Base-by-base conservation (phyloP, 2,113 vertebrate species). In the Grus americana region DNA sequence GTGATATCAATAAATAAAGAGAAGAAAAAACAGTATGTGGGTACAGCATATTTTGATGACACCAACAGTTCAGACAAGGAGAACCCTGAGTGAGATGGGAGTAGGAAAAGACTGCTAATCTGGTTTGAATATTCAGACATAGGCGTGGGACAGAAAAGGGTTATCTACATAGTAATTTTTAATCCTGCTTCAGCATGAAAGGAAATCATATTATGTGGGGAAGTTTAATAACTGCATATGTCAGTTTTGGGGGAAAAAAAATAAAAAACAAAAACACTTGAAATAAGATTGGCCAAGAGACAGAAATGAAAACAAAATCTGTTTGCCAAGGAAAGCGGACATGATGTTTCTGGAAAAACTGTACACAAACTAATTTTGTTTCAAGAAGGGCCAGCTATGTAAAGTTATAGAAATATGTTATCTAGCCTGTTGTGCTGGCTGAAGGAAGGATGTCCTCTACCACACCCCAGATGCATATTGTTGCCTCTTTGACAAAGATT, bases 271-370 rank as follows among this genome's bases (percentile, higher is more conserved):
- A 20, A 47, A 19, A 47, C 47, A 47, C 9, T 67, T 79, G 30
- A 84, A 90, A 72, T 70, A 70, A 90, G 22, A 72, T 79, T 74
- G n/a, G 22, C 30, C 44, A 90, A 83, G 27, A 68, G 49, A 82
- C 19, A 79, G 17, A 94, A 78, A 86, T 65, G 6, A 90, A 87
- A 96, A 59, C 7, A 86, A 93, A 93, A 93, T 58, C 40, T 84
- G 44, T 79, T 86, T 89, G 29, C 30, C 47, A 47, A 70, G 68
- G 38, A 86, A 81, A 79, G 36, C 5, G 2, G 47, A 90, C 62
- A 26, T 61, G 21, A 63, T 61, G 3, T 66, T 94, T 79, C 54
- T 59, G 29, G 55, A 42, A 92, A 80, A 86, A 59, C 20, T 8
- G 3, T 47, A 27, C 11, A 47, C 11, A 96, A 68, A 61, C 36